phyloP scores from a whole-genome alignment of 2,888 invertebrate genomes.

The Lathronympha strigana region DNA sequence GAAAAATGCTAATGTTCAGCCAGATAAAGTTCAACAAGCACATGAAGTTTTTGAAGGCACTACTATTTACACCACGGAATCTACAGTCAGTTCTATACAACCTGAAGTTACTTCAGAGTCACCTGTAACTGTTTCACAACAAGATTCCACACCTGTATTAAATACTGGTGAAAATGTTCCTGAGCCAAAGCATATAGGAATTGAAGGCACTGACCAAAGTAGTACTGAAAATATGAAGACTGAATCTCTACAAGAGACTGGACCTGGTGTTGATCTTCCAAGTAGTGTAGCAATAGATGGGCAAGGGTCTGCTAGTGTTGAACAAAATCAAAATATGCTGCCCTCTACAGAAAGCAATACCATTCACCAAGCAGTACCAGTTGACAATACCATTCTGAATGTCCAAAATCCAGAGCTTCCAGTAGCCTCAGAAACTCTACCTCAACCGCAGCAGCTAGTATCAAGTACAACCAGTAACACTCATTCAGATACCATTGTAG shows the following conservation, averaged over 20 bases:
- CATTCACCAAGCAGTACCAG: background rate
- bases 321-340: constrained; percentile 8
- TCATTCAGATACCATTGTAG: constrained; percentile 43
- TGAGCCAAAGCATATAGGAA: constrained; percentile 10
- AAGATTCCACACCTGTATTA: constrained; percentile 40
- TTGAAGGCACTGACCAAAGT: constrained; percentile 15
- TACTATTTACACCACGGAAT: constrained; percentile 78
- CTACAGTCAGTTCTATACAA: constrained; percentile 46
- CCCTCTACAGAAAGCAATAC: background rate
- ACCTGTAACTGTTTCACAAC: constrained; percentile 42
- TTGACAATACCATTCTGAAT: constrained; percentile 1
- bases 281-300: constrained; percentile 8
- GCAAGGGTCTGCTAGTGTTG: background rate
- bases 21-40: constrained; percentile 71
- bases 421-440: constrained; percentile 31
- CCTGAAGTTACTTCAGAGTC: constrained; percentile 50
- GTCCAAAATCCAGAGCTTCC: constrained; percentile 27
- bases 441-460: constrained; percentile 47
- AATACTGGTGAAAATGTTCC: constrained; percentile 30
- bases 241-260: constrained; percentile 12
- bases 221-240: constrained; percentile 23
- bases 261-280: constrained; percentile 7
- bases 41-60: constrained; percentile 88
- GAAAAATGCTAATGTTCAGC: constrained; percentile 56
- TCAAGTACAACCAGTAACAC: constrained; percentile 48